Evolutionary conservation across 2,113 vertebrate genomes (phyloP).

Genomic region (Ciconia stormi): DNA sequence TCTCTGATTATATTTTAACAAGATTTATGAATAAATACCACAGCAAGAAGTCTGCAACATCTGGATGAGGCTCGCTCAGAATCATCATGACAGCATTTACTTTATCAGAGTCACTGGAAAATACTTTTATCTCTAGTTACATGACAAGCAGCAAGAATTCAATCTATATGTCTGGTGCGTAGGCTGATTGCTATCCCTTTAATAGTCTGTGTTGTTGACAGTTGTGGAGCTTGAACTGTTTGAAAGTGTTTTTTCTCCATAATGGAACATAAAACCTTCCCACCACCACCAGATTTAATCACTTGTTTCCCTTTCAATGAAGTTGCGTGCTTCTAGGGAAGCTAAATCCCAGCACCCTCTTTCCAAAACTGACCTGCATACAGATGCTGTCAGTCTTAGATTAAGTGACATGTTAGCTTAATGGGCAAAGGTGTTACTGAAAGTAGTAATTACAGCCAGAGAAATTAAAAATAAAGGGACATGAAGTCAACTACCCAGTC

Average conservation of each 20-base stretch:
- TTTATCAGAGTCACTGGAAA: constrained; percentile 18
- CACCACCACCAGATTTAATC: not conserved
- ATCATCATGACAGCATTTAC: constrained; percentile 27
- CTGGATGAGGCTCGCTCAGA: not conserved
- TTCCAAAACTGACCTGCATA: not conserved
- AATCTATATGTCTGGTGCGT: not conserved
- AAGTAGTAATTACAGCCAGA: not conserved
- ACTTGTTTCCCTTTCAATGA: not conserved
- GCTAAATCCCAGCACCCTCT: not conserved
- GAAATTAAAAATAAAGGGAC: not conserved
- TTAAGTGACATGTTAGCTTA: not conserved
- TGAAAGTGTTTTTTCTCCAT: not conserved
- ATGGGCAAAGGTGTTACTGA: not conserved
- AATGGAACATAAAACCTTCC: not conserved
- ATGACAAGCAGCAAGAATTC: constrained; percentile 26
- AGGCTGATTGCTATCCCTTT: not conserved
- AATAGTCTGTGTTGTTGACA: not conserved
- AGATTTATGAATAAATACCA: constrained; percentile 49
- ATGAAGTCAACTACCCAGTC: not conserved
- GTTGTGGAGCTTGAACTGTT: not conserved
- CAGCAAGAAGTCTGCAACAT: constrained; percentile 17
- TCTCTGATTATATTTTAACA: constrained; percentile 42
- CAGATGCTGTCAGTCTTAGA: not conserved
- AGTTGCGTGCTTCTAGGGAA: not conserved
- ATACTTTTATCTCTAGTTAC: constrained; percentile 23